Evolutionary conservation across 2,113 vertebrate genomes (phyloP).

Genomic region (Notothenia coriiceps): DNA sequence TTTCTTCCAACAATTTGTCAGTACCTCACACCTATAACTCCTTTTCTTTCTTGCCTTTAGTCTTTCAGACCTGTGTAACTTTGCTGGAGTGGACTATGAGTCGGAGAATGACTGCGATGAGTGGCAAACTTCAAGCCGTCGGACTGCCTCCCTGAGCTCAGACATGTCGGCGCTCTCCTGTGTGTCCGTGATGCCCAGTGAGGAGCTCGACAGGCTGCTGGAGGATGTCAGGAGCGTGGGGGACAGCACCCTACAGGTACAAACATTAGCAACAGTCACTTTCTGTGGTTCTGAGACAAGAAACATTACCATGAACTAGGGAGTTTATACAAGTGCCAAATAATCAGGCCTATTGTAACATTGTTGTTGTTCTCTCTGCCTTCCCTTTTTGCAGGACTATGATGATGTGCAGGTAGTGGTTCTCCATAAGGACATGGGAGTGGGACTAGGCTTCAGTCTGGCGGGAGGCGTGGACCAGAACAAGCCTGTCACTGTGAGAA

Average conservation of each 20-base stretch:
- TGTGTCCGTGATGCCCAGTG: constrained; percentile 82
- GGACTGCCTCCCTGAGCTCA: constrained; percentile 81
- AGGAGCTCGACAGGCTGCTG: constrained; percentile 84
- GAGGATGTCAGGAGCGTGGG: constrained; percentile 81
- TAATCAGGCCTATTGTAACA: neutral
- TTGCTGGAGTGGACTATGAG: constrained; percentile 78
- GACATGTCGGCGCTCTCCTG: constrained; percentile 81
- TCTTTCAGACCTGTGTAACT: constrained; percentile 83
- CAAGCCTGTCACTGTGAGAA: constrained; percentile 85
- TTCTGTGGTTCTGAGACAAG: neutral
- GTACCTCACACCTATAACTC: neutral
- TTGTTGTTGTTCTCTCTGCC: neutral
- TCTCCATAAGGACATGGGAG: constrained; percentile 86
- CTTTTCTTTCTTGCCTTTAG: constrained; percentile 46
- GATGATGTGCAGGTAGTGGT: constrained; percentile 85
- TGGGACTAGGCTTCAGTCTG: constrained; percentile 86
- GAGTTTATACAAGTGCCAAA: neutral
- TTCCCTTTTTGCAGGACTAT: constrained; percentile 68
- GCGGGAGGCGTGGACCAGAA: constrained; percentile 87
- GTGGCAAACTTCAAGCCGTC: constrained; percentile 31
- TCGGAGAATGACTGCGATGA: constrained; percentile 66
- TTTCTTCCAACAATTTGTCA: neutral
- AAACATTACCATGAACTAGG: neutral
- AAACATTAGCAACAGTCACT: neutral
- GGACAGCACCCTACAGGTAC: constrained; percentile 80